Evolutionary conservation across 2,797 vertebrate genomes (phyloP).

Genomic region (Thaleichthys pacificus): DNA sequence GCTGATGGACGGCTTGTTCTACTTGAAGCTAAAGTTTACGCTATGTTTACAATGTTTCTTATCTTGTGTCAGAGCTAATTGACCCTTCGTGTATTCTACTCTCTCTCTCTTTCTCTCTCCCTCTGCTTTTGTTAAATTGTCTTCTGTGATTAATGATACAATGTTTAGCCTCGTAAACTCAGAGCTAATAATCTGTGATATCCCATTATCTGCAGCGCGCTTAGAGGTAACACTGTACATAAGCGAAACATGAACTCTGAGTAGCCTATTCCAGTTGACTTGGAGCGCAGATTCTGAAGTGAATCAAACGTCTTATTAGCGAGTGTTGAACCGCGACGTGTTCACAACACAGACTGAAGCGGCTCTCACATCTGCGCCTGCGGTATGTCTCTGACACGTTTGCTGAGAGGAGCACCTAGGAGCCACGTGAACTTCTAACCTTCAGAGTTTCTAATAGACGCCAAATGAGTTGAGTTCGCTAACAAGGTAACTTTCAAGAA

Average conservation of each 20-base stretch:
- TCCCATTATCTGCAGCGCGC: neutral
- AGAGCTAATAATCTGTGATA: neutral
- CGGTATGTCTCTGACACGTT: neutral
- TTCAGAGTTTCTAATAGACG: neutral
- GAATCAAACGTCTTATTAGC: neutral
- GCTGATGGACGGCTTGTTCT: conserved; percentile 2
- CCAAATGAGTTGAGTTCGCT: neutral
- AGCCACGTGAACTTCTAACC: conserved; percentile 4
- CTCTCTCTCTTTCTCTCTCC: too few species aligned
- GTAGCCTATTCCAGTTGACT: neutral
- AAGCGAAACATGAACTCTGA: neutral
- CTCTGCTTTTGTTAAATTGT: too few species aligned
- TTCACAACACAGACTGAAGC: too few species aligned
- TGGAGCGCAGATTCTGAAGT: neutral
- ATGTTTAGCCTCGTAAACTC: too few species aligned
- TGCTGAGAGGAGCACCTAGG: neutral
- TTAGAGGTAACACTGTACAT: neutral
- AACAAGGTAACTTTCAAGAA: conserved; percentile 4
- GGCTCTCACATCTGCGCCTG: neutral
- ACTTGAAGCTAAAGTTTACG: conserved; percentile 24
- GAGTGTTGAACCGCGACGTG: neutral
- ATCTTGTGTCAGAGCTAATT: too few species aligned
- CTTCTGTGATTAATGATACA: too few species aligned
- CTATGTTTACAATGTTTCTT: conserved; percentile 16
- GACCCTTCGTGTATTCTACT: too few species aligned